Conservation (phyloP, 2,797 vertebrate species). For the Euphonia xanthogaster region DNA sequence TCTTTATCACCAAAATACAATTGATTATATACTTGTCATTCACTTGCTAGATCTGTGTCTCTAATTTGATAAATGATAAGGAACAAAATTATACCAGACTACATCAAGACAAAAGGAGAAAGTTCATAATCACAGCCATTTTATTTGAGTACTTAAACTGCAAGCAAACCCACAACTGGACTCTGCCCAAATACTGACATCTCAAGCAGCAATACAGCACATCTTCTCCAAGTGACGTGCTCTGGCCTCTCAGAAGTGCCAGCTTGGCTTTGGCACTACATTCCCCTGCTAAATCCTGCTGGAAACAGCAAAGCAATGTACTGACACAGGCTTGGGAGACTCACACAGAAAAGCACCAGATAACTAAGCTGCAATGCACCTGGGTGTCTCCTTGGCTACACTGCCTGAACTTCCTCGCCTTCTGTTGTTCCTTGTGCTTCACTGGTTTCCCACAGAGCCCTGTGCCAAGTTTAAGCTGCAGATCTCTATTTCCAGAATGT, state of each 20-base stretch:
- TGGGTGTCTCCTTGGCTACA: constrained; percentile 33
- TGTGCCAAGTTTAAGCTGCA: constrained; percentile 15
- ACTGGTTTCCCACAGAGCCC: constrained; percentile 6
- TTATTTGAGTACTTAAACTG: not conserved
- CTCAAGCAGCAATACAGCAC: not conserved
- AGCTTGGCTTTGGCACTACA: not conserved
- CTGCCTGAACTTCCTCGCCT: constrained; percentile 3
- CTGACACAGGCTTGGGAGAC: not conserved
- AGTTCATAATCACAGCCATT: not conserved
- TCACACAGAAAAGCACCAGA: not conserved
- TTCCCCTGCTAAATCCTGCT: not conserved
- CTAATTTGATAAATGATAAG: not conserved
- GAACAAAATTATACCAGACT: not conserved
- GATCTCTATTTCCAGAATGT: constrained; percentile 40
- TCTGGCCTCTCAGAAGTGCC: not conserved
- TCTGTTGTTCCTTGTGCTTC: constrained; percentile 9
- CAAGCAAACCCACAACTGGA: not conserved
- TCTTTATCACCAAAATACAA: not conserved
- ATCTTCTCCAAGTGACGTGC: not conserved
- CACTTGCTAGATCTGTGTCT: not conserved
- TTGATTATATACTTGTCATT: not conserved
- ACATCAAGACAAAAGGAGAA: not conserved
- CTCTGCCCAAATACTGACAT: not conserved
- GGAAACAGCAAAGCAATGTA: not conserved
- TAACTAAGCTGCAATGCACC: not conserved